These are phyloP conservation scores for Oxycera nigricornis DNA, from an alignment of 2,888 invertebrate genomes.

Conservation along the genomic window DNA sequence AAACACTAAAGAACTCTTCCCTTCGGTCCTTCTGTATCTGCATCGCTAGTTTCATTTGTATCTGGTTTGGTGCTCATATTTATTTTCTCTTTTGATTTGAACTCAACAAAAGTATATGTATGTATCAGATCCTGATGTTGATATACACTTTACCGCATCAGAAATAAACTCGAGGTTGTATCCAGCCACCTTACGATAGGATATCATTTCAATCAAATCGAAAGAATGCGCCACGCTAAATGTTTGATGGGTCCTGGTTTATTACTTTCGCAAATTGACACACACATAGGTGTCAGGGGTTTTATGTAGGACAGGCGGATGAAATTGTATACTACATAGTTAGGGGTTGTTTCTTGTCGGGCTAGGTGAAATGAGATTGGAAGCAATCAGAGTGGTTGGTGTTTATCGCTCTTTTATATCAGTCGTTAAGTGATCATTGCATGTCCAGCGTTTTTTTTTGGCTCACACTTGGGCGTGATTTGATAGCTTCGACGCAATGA, in stretches of 20 bases:
- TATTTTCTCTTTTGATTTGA: not conserved
- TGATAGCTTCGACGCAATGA: too few relatives aligned
- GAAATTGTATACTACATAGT: not conserved
- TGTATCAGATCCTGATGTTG: conserved; percentile 24
- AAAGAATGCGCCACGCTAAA: not conserved
- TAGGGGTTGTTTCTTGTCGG: too few relatives aligned
- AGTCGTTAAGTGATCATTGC: too few relatives aligned
- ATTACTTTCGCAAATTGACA: not conserved
- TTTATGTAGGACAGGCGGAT: too few relatives aligned
- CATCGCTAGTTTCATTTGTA: not conserved
- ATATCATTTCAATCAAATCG: not conserved
- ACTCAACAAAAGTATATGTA: too few relatives aligned
- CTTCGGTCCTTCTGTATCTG: not conserved
- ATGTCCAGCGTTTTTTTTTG: too few relatives aligned
- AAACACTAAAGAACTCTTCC: conserved; percentile 10
- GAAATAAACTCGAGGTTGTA: conserved; percentile 12
- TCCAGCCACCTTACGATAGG: not conserved
- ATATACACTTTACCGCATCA: conserved; percentile 25
- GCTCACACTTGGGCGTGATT: too few relatives aligned
- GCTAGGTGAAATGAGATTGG: too few relatives aligned
- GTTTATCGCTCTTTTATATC: too few relatives aligned
- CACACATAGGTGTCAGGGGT: too few relatives aligned
- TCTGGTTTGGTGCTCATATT: not conserved
- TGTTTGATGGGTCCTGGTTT: not conserved
- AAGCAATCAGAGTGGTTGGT: too few relatives aligned